A percentile compares a stretch with the other conserved stretches of the same genome.
Conservation (phyloP, 2,888 invertebrate species). For the Leptothorax acervorum region DNA sequence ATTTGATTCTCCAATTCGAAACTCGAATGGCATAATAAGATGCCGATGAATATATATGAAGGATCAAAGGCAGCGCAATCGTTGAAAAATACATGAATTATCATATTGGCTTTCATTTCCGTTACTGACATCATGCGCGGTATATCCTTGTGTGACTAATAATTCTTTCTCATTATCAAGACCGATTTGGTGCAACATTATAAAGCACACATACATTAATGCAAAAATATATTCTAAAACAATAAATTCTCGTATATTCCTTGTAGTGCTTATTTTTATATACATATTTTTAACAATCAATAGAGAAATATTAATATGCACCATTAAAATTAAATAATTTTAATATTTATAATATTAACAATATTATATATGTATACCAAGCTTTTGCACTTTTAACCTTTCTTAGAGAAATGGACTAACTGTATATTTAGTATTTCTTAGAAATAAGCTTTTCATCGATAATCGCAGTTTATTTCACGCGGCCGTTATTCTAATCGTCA, state of each 20-base stretch:
- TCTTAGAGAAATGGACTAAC: background rate
- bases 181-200: background rate
- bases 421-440: background rate
- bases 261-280: background rate
- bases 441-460: background rate
- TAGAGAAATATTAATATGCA: background rate
- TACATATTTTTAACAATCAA: background rate
- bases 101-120: background rate
- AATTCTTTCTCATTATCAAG: background rate
- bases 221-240: background rate
- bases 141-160: background rate
- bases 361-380: background rate
- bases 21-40: constrained; percentile 41
- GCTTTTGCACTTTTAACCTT: background rate
- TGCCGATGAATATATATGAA: constrained; percentile 43
- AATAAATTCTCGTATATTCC: background rate
- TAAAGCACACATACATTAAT: background rate
- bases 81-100: constrained; percentile 31
- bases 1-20: constrained; percentile 45
- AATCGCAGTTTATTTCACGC: background rate
- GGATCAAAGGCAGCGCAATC: constrained; percentile 28
- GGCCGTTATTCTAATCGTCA: constrained; percentile 40
- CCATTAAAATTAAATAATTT: background rate
- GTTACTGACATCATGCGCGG: background rate
- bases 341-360: background rate